Evolutionary conservation across 2,888 invertebrate species (phyloP).

Genomic region (Hydraecia micacea): DNA sequence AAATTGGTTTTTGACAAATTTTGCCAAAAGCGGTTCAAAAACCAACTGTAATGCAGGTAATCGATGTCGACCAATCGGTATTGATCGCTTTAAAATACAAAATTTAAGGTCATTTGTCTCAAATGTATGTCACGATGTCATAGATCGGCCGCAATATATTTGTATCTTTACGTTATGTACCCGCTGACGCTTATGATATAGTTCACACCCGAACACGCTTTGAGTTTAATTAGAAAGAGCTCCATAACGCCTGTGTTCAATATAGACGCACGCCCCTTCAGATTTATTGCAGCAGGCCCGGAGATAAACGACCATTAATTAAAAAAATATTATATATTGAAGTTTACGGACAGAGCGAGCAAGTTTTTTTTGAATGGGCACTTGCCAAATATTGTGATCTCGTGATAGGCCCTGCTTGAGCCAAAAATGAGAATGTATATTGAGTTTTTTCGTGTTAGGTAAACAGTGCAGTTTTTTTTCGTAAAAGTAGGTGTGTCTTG

Average conservation of each 20-base stretch:
- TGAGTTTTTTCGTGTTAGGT: constrained; percentile 12
- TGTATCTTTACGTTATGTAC: background rate
- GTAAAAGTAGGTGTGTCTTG: constrained; percentile 7
- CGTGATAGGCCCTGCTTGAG: constrained; percentile 35
- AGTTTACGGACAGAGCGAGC: constrained; percentile 59
- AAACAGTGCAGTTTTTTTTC: constrained; percentile 29
- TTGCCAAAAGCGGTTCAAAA: background rate
- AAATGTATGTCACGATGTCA: too few species aligned
- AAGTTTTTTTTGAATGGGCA: constrained; percentile 54
- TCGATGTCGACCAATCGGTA: background rate
- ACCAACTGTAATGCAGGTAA: background rate
- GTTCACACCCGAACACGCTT: constrained; percentile 70
- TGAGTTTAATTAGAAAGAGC: constrained; percentile 89
- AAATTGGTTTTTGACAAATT: background rate
- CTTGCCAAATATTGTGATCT: constrained; percentile 62
- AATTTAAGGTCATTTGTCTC: background rate
- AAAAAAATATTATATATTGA: constrained; percentile 86
- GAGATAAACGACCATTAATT: constrained; percentile 90
- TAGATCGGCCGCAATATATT: too few species aligned
- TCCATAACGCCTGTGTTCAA: constrained; percentile 87
- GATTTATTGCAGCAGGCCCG: constrained; percentile 87
- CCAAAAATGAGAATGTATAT: constrained; percentile 26
- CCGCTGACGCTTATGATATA: constrained; percentile 48
- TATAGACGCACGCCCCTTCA: constrained; percentile 86
- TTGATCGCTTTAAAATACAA: background rate